These are phyloP conservation scores for Sinodicranocentrus sp. DNA, from an alignment of 2,888 invertebrate species.

Conservation along the genomic window DNA sequence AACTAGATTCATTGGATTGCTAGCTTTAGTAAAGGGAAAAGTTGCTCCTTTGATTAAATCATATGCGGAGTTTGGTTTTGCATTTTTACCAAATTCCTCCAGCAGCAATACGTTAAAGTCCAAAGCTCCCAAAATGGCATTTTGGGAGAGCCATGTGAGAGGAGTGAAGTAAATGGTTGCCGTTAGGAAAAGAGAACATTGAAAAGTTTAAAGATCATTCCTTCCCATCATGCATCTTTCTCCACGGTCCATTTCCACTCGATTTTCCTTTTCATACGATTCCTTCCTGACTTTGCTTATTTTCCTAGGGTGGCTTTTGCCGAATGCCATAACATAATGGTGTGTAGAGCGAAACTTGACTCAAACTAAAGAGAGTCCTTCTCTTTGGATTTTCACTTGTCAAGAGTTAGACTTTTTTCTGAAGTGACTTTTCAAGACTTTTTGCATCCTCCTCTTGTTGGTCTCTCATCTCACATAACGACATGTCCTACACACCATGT, in stretches of 20 bases:
- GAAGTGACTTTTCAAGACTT: slow-evolving; percentile 40
- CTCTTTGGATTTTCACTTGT: slow-evolving; percentile 41
- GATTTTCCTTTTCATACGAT: slow-evolving; percentile 42
- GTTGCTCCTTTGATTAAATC: too few relatives aligned
- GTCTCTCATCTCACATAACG: neutral
- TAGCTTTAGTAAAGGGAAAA: too few relatives aligned
- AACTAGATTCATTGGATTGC: too few relatives aligned
- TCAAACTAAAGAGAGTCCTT: neutral
- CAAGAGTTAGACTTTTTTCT: slow-evolving; percentile 12
- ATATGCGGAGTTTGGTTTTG: too few relatives aligned
- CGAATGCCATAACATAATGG: slow-evolving; percentile 2
- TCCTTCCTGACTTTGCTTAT: slow-evolving; percentile 14
- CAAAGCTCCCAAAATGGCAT: too few relatives aligned
- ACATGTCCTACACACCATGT: too few relatives aligned
- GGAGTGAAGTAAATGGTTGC: slow-evolving; percentile 27
- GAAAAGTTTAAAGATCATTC: slow-evolving; percentile 59
- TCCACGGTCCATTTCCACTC: slow-evolving; percentile 56
- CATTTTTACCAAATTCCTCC: too few relatives aligned
- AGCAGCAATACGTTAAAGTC: too few relatives aligned
- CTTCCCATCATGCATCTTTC: slow-evolving; percentile 40
- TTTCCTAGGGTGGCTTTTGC: too few relatives aligned
- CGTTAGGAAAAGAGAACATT: slow-evolving; percentile 37
- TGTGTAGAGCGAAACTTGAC: slow-evolving; percentile 27
- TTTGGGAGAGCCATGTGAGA: too few relatives aligned
- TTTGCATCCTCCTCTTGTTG: slow-evolving; percentile 39